phyloP scores from a whole-genome alignment of 2,113 vertebrate genomes.

The Stictonetta naevosa region DNA sequence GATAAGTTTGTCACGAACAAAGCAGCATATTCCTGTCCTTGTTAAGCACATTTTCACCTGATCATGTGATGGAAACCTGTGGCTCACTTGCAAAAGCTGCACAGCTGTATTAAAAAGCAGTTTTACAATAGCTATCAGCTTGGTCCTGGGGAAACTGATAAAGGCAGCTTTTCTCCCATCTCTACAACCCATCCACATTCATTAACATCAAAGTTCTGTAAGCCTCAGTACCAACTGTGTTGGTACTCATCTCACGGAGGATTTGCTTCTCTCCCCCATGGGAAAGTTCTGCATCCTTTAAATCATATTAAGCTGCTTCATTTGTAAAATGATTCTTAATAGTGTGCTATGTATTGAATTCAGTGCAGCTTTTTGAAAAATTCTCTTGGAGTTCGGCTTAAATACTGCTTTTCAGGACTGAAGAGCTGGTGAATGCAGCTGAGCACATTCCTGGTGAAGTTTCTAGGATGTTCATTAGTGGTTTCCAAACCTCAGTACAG shows the following conservation, averaged over 20 bases:
- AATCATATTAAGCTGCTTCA: constrained; percentile 77
- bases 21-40: constrained; percentile 40
- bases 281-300: constrained; percentile 74
- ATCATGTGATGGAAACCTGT: constrained; percentile 37
- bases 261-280: constrained; percentile 73
- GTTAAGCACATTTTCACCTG: constrained; percentile 61
- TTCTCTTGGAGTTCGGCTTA: constrained; percentile 69
- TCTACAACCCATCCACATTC: constrained; percentile 66
- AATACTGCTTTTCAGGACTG: constrained; percentile 49
- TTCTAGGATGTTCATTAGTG: constrained; percentile 25
- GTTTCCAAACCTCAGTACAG: constrained; percentile 42
- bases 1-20: constrained; percentile 54
- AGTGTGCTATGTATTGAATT: constrained; percentile 63
- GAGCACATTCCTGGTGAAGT: constrained; percentile 53
- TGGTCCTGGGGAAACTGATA: constrained; percentile 67
- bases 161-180: constrained; percentile 64
- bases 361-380: constrained; percentile 65
- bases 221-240: constrained; percentile 62
- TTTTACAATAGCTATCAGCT: constrained; percentile 64
- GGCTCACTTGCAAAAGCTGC: constrained; percentile 57
- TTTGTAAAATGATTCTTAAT: constrained; percentile 74
- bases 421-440: constrained; percentile 24
- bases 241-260: constrained; percentile 73
- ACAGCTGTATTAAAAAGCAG: constrained; percentile 61
- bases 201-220: constrained; percentile 75